Base-by-base conservation (phyloP, 2,888 invertebrate genomes). In the Agrilus mali region DNA sequence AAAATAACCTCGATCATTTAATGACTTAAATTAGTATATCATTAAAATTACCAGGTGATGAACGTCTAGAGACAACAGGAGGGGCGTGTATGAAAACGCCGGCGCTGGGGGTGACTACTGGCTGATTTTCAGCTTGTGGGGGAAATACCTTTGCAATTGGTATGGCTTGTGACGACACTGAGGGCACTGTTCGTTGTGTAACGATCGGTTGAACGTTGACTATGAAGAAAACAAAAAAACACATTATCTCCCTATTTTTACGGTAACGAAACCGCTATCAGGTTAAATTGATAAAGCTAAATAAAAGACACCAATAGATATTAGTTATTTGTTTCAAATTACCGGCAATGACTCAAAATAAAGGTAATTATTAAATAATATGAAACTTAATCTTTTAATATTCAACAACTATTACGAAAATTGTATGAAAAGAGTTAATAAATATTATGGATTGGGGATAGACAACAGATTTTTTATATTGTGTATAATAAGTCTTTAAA, bases 91-190 rank as follows among this genome's bases (percentile, higher is more conserved):
- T 65, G 47, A 59, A 66, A 27, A 66, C 62, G 51, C 60, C 65
- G 5, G 64, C 52, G 31, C 57, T 47, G 7, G 57, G 51, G 16
- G 54, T 42, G n/a, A 53, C 52, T 31, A 41, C 42, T 33, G 56
- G 58, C 45, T 56, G 60, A 43, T 53, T 59, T 20, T 63, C 65
- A 8, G 50, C 53, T 43, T 55, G 56, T 37, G 55, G 56, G 7
- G 64, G 58, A 51, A 61, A 65, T 12, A 66, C 66, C 53, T 65
- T 67, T 36, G 63, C 63, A 44, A 67, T 62, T 5, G 66, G 64
- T 49, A 66, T 63, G 36, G 65, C 53, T 53, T 66, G 65, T 7
- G 64, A 53, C 17, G 64, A 55, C 32, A 60, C 60, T 7, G 61
- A 60, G 22, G 52, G 50, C 20, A 59, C 55, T 40, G 60, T 60